phyloP scores from a whole-genome alignment of 2,113 vertebrate species.

The Fulmarus glacialis region DNA sequence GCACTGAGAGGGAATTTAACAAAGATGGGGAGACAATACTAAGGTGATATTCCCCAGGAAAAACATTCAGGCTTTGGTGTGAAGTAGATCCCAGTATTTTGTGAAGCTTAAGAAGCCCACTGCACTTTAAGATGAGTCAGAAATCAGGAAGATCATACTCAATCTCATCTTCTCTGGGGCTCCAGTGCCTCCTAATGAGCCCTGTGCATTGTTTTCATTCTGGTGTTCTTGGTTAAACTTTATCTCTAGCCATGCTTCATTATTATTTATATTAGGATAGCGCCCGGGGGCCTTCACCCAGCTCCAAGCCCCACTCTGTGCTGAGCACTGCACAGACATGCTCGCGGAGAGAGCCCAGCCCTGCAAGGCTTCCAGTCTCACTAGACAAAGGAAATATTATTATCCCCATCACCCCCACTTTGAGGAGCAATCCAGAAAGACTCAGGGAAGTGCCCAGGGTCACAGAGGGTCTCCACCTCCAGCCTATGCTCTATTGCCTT shows the following conservation, averaged over 20 bases:
- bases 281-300: not conserved
- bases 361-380: not conserved
- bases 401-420: not conserved
- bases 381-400: not conserved
- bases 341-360: not conserved
- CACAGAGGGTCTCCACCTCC: not conserved
- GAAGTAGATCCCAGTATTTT: not conserved
- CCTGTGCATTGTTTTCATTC: not conserved
- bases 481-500: not conserved
- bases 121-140: not conserved
- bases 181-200: conserved; percentile 14
- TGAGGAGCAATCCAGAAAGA: not conserved
- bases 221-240: not conserved
- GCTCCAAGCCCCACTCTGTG: conserved; percentile 21
- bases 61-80: not conserved
- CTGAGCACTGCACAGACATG: conserved; percentile 39
- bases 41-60: not conserved
- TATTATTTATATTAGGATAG: not conserved
- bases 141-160: not conserved
- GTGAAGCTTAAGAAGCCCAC: not conserved
- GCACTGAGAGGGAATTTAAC: not conserved
- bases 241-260: not conserved
- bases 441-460: not conserved
- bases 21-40: not conserved
- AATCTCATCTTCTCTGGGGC: not conserved